phyloP scores from a whole-genome alignment of 2,797 vertebrate species.

The Myotis daubentonii region DNA sequence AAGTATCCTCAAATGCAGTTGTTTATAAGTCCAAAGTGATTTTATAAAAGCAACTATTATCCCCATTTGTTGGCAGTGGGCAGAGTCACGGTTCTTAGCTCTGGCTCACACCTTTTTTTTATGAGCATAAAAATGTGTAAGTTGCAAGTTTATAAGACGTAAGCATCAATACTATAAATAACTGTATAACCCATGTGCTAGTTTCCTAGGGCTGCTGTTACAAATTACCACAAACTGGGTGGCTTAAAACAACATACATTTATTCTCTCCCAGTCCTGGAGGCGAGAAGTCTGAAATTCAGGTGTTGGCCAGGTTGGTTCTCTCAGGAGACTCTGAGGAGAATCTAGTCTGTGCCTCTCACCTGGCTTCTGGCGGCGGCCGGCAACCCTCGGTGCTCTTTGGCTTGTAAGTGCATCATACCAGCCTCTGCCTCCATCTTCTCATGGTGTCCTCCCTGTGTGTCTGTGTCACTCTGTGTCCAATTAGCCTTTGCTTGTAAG shows the following conservation, averaged over 20 bases:
- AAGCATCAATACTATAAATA: conserved; percentile 19
- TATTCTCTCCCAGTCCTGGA: background rate
- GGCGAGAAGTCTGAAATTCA: background rate
- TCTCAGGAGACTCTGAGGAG: background rate
- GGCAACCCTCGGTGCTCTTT: background rate
- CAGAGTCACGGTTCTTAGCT: background rate
- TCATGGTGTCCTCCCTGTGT: background rate
- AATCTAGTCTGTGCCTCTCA: background rate
- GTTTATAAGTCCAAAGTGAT: conserved; percentile 42
- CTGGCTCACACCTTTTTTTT: conserved; percentile 15
- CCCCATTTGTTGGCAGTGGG: background rate
- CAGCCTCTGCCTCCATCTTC: background rate
- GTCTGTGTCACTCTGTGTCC: background rate
- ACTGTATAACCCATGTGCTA: conserved; percentile 1
- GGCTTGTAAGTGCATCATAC: too few relatives aligned
- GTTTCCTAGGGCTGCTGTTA: conserved; percentile 7
- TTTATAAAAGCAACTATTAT: conserved; percentile 39
- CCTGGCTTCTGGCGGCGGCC: background rate
- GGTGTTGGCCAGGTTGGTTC: background rate
- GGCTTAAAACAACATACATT: background rate
- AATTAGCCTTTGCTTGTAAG: background rate
- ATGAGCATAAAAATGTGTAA: conserved; percentile 28
- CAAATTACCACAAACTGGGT: conserved; percentile 22
- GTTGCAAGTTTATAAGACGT: conserved; percentile 20
- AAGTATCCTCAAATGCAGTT: background rate